Base-by-base conservation (phyloP, 1,140 invertebrate species). In the Hermatobates lingyangjiaoensis region DNA sequence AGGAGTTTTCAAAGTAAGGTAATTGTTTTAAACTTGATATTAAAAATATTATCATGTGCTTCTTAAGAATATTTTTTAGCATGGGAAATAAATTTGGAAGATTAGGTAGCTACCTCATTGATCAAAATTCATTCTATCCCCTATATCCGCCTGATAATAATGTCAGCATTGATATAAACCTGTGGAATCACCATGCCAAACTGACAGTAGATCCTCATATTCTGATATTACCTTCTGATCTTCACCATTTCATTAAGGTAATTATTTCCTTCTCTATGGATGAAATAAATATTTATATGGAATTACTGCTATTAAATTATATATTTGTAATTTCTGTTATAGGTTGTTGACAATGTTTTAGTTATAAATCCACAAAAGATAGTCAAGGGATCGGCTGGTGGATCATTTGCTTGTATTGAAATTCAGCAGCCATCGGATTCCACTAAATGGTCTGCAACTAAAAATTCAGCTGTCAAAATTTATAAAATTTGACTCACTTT, bases 241-340 rank as follows among this genome's bases (percentile, higher is more conserved):
- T 92, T 50, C 73, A 78, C 63, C 75, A 80, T 62, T 93, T 91
- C 65, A 73, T 83, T 40, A 87, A 84, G 72, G n/a, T n/a, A n/a
- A n/a, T n/a, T n/a, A n/a, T n/a, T n/a, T n/a, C n/a, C 81, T 81
- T 48, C n/a, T 2, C 30, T 48, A 15, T 48, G n/a, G n/a, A n/a
- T n/a, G n/a, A n/a, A n/a, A n/a, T n/a, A n/a, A n/a, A n/a, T n/a
- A n/a, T n/a, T n/a, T n/a, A n/a, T n/a, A n/a, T n/a, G n/a, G n/a
- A n/a, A n/a, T n/a, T n/a, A n/a, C n/a, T n/a, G n/a, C n/a, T n/a
- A n/a, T n/a, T n/a, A n/a, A n/a, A n/a, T n/a, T n/a, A n/a, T n/a
- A n/a, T n/a, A n/a, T n/a, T n/a, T n/a, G n/a, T n/a, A n/a, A n/a
- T n/a, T n/a, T n/a, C n/a, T n/a, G n/a, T n/a, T n/a, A n/a, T n/a